A percentile compares a stretch with the other conserved stretches of the same genome.
Conservation (phyloP, 1,140 invertebrate genomes). For the Bombus picipes region DNA sequence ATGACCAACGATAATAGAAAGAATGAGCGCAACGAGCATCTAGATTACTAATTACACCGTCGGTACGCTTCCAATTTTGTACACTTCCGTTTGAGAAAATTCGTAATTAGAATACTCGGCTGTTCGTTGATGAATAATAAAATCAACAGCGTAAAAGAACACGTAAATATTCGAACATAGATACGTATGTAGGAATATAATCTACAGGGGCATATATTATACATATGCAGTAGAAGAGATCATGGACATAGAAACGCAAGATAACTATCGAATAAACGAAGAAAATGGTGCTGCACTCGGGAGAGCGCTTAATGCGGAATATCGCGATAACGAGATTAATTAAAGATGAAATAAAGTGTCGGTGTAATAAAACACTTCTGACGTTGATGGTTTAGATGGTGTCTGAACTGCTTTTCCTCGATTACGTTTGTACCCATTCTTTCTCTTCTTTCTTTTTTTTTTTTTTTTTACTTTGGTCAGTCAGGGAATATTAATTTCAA, state of each 20-base stretch:
- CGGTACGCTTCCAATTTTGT: background rate
- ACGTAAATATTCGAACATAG: background rate
- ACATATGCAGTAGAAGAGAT: background rate
- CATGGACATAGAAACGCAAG: background rate
- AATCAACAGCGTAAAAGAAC: background rate
- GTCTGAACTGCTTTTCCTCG: background rate
- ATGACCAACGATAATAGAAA: background rate
- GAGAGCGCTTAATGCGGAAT: background rate
- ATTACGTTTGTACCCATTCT: background rate
- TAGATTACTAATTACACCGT: background rate
- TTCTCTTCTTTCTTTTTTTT: background rate
- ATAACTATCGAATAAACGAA: constrained; percentile 39
- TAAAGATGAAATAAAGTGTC: constrained; percentile 23
- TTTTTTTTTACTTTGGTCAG: background rate
- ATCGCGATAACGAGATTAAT: constrained; percentile 33
- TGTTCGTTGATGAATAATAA: background rate
- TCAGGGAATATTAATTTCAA: background rate
- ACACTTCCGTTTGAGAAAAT: background rate
- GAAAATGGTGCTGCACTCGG: background rate
- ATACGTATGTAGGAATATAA: background rate
- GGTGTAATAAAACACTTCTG: background rate
- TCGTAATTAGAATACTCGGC: constrained; percentile 7
- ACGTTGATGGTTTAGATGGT: background rate
- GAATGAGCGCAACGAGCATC: background rate
- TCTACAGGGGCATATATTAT: background rate